Evolutionary conservation across 2,797 vertebrate genomes (phyloP).

Genomic region (Eleutherodactylus coqui): DNA sequence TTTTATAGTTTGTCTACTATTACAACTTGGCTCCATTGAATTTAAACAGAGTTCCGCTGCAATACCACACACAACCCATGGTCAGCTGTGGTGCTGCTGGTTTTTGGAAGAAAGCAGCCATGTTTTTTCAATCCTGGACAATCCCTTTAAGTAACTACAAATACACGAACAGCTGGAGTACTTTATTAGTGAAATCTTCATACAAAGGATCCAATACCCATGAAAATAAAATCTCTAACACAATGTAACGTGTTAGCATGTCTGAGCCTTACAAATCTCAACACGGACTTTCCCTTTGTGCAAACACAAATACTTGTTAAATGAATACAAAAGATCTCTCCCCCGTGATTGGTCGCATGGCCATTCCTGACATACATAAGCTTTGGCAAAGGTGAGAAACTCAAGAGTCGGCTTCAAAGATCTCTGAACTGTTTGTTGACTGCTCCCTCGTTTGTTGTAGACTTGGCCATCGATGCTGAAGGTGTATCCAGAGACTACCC

Average conservation of each 20-base stretch:
- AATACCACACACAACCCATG: too few relatives aligned
- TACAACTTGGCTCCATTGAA: too few relatives aligned
- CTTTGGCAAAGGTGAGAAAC: not conserved
- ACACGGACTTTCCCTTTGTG: slow-evolving; percentile 36
- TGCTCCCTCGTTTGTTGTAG: not conserved
- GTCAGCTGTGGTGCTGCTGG: too few relatives aligned
- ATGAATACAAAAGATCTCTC: not conserved
- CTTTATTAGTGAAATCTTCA: too few relatives aligned
- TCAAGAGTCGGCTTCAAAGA: not conserved
- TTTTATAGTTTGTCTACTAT: too few relatives aligned
- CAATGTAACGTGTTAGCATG: not conserved
- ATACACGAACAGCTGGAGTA: too few relatives aligned
- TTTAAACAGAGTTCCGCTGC: too few relatives aligned
- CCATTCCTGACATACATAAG: not conserved
- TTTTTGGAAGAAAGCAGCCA: too few relatives aligned
- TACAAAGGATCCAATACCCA: not conserved
- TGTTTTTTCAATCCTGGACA: too few relatives aligned
- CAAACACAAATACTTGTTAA: slow-evolving; percentile 38
- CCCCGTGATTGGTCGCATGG: not conserved
- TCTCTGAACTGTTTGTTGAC: not conserved
- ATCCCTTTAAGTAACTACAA: too few relatives aligned
- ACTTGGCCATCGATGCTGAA: not conserved
- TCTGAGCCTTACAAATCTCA: not conserved
- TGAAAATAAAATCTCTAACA: too few relatives aligned
- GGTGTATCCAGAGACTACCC: not conserved